Evolutionary conservation across 2,888 invertebrate genomes (phyloP).

Genomic region (Ernsta delagoae): DNA sequence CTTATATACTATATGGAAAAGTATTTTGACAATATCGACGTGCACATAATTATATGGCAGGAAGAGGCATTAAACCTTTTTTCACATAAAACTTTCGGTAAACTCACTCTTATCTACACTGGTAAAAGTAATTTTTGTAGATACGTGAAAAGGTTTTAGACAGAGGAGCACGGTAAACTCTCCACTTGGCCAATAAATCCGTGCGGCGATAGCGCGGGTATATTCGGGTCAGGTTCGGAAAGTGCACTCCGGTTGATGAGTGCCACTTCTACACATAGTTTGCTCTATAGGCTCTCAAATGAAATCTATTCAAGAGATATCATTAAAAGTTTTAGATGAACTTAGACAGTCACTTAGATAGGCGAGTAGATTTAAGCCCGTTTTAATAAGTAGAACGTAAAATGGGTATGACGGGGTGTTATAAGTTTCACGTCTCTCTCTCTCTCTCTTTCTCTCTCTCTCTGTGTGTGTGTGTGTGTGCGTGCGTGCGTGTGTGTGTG

Average conservation of each 20-base stretch:
- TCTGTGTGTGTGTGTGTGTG: too few relatives aligned
- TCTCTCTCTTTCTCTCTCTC: too few relatives aligned
- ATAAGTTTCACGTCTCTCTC: too few relatives aligned
- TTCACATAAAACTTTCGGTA: neutral
- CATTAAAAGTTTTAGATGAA: neutral
- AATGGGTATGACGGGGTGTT: too few relatives aligned
- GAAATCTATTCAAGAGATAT: constrained; percentile 3
- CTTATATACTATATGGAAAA: too few relatives aligned
- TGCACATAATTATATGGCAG: neutral
- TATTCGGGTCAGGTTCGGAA: constrained; percentile 7
- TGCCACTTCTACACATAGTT: constrained; percentile 13
- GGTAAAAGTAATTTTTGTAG: neutral
- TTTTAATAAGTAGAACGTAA: too few relatives aligned
- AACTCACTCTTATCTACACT: neutral
- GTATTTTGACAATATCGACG: too few relatives aligned
- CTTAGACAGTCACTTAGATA: neutral
- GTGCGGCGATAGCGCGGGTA: constrained; percentile 13
- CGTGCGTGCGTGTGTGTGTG: too few relatives aligned
- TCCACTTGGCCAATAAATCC: constrained; percentile 8
- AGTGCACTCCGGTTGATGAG: constrained; percentile 13
- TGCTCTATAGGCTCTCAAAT: neutral
- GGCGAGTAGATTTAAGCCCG: too few relatives aligned
- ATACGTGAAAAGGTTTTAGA: constrained; percentile 11
- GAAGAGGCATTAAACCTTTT: neutral
- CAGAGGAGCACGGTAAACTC: constrained; percentile 8